Evolutionary conservation across 23 tunicate species (phyloP), one percentile per base, ranked within the genome.

Genomic region (Trididemnum nubilum): DNA sequence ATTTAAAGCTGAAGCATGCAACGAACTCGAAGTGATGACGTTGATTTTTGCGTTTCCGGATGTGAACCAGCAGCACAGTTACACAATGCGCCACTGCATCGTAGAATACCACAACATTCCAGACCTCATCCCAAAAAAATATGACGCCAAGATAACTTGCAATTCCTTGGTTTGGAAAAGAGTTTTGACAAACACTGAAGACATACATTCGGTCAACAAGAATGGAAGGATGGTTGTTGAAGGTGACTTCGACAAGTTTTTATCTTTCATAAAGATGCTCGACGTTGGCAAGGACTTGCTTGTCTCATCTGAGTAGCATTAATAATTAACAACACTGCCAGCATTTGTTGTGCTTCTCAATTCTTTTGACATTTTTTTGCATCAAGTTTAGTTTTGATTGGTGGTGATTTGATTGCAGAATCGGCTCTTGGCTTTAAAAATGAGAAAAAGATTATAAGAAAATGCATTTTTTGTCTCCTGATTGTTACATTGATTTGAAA

Each of bases 81-180:
- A 87, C 85, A 81, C 81, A 2, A 4, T 87, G 70, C 75, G 91
- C 21, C 73, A 87, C 67, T 80, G 91, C 51, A 61, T 87, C 30
- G 34, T 80, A 28, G 82, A 87, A n/a, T 73, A 72, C 37, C 51
- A 44, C 4, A 21, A 28, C 33, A 73, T 61, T 18, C 77, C 82
- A 25, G 70, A 25, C 2, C 33, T 51, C 37, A 35, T 57, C 2
- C 84, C 78, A n/a, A 38, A 84, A 24, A 7, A 51, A 1, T 50
- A 71, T 36, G 85, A 86, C 72, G 74, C 49, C 1, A 80, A 80
- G 24, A 9, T 86, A 9, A 71, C 81, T 0, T 59, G 34, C 19
- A 34, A 77, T n/a, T 72, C 81, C 2, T 39, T 15, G 5, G 61
- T 71, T 35, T 80, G 85, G 81, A 70, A 71, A 50, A 39, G 60